Evolutionary conservation across 2,113 vertebrate genomes (phyloP).

Genomic region (Lasiurus cinereus): DNA sequence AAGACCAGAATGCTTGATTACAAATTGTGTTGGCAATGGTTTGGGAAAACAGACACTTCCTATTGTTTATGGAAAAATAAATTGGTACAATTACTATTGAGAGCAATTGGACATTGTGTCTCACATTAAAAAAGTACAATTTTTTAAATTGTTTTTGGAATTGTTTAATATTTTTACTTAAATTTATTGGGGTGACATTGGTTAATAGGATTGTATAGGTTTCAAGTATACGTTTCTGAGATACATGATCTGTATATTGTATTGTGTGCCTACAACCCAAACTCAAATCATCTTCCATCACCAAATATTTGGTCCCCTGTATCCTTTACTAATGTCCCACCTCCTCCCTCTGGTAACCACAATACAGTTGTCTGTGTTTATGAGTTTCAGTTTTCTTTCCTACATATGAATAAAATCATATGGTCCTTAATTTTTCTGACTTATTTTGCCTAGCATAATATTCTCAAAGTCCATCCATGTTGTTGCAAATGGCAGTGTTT

Average conservation of each 20-base stretch:
- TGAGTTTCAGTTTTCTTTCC: neutral
- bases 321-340: neutral
- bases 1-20: neutral
- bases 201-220: neutral
- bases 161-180: neutral
- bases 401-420: neutral
- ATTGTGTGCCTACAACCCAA: neutral
- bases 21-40: neutral
- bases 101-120: neutral
- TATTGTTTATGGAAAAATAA: constrained; percentile 2
- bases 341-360: neutral
- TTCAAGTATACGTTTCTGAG: neutral
- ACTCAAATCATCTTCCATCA: neutral
- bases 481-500: neutral
- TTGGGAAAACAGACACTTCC: neutral
- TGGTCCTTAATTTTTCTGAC: neutral
- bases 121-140: neutral
- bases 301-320: neutral
- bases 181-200: neutral
- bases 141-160: neutral
- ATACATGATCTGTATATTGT: neutral
- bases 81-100: neutral
- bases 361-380: neutral
- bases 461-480: neutral
- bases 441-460: neutral